phyloP scores from a whole-genome alignment of 30 jellyfish, hydroid and myxozoan species.

The Pelagia noctiluca region DNA sequence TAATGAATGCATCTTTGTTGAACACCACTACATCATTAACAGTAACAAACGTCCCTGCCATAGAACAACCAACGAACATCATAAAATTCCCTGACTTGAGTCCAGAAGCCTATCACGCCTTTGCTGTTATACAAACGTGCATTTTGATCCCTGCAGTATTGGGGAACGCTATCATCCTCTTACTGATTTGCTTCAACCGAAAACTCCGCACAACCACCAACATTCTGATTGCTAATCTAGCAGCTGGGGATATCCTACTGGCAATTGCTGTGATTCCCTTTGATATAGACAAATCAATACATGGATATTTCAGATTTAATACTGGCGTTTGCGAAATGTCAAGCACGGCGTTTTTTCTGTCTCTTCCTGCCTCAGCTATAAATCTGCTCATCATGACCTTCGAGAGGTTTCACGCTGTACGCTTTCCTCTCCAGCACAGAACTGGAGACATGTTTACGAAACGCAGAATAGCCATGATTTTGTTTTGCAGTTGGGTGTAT shows the following conservation, averaged over 20 bases:
- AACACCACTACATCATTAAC: too few relatives aligned
- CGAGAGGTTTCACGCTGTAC: slow-evolving; percentile 81
- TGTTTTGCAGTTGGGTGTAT: slow-evolving; percentile 77
- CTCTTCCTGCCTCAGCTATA: slow-evolving; percentile 90
- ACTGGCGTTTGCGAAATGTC: slow-evolving; percentile 66
- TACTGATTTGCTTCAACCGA: slow-evolving; percentile 44
- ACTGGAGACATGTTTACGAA: slow-evolving; percentile 68
- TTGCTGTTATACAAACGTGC: not conserved
- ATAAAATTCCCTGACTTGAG: too few relatives aligned
- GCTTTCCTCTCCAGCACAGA: slow-evolving; percentile 74
- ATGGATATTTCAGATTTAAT: slow-evolving; percentile 67
- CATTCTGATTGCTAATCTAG: slow-evolving; percentile 81
- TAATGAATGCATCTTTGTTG: too few relatives aligned
- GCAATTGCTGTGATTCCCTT: slow-evolving; percentile 71
- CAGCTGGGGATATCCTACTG: slow-evolving; percentile 75
- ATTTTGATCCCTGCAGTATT: slow-evolving; percentile 39
- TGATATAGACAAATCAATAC: slow-evolving; percentile 69
- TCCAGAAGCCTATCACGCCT: too few relatives aligned
- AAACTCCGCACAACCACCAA: slow-evolving; percentile 80
- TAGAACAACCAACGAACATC: too few relatives aligned
- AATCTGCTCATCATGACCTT: slow-evolving; percentile 73
- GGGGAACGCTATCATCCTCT: slow-evolving; percentile 46
- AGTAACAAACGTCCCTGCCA: too few relatives aligned
- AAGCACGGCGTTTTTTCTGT: slow-evolving; percentile 72
- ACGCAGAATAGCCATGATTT: slow-evolving; percentile 49